A percentile compares a stretch with the other conserved stretches of the same genome.
Conservation (phyloP, 2,888 invertebrate genomes). For the Strigamia crassipes region DNA sequence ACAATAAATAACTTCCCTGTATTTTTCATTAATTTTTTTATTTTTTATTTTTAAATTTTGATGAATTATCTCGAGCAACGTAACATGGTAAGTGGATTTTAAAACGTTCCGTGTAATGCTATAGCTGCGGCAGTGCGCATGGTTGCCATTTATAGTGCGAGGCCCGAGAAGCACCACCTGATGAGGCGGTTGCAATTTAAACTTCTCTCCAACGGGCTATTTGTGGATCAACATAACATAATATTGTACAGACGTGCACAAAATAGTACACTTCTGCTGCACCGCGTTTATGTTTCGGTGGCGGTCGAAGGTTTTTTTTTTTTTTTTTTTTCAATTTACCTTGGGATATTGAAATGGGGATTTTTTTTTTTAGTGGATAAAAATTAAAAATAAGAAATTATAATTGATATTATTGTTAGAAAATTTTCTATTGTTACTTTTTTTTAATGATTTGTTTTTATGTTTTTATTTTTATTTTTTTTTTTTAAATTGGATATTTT, state of each 20-base stretch:
- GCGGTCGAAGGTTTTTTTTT: no score
- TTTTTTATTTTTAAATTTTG: background rate
- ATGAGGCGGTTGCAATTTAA: background rate
- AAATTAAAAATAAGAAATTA: no score
- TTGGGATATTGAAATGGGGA: no score
- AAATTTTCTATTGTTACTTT: background rate
- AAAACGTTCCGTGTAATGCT: background rate
- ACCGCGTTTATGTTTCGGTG: background rate
- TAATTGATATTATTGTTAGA: no score
- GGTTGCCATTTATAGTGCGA: constrained; percentile 34
- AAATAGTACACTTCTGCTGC: background rate
- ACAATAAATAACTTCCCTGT: constrained; percentile 7
- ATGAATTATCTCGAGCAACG: background rate
- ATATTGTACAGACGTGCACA: background rate
- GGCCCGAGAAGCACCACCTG: constrained; percentile 5
- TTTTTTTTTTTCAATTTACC: no score
- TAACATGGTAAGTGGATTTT: background rate
- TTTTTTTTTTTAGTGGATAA: no score
- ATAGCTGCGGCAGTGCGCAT: background rate
- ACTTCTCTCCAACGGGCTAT: background rate
- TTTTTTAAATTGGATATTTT: no score
- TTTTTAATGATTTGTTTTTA: background rate
- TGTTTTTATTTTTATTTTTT: no score
- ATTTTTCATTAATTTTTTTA: background rate
- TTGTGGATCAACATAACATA: background rate